These are phyloP conservation scores for Dione vanillae DNA, from an alignment of 2,888 invertebrate genomes.

Conservation along the genomic window DNA sequence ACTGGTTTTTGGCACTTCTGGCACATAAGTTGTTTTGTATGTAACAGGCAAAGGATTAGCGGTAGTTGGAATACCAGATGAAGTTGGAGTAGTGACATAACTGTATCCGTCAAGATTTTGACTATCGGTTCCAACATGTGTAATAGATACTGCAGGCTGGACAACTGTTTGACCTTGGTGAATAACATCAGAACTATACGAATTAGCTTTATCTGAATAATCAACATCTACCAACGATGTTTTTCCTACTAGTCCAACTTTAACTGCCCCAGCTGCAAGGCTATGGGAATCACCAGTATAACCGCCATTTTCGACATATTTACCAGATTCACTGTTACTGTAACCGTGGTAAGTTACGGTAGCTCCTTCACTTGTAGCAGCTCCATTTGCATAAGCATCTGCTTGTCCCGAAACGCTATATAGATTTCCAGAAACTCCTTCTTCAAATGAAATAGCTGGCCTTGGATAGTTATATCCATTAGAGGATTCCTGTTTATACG, in stretches of 20 bases:
- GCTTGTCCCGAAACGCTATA: slow-evolving; percentile 66
- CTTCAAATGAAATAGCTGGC: slow-evolving; percentile 50
- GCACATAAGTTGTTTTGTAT: slow-evolving; percentile 71
- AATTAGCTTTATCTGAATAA: slow-evolving; percentile 60
- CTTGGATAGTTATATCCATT: slow-evolving; percentile 51
- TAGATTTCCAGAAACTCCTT: slow-evolving; percentile 49
- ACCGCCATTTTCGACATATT: slow-evolving; percentile 66
- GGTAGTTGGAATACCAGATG: slow-evolving; percentile 75
- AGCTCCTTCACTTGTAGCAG: slow-evolving; percentile 40
- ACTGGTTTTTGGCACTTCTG: slow-evolving; percentile 70
- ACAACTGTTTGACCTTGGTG: slow-evolving; percentile 62
- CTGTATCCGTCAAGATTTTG: slow-evolving; percentile 69
- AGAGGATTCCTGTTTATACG: slow-evolving; percentile 40
- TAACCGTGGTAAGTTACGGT: slow-evolving; percentile 54
- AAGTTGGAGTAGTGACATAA: slow-evolving; percentile 72
- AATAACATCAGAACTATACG: slow-evolving; percentile 44
- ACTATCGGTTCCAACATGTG: slow-evolving; percentile 68
- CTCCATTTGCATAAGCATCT: slow-evolving; percentile 55
- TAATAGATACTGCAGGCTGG: slow-evolving; percentile 72
- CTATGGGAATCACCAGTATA: slow-evolving; percentile 72
- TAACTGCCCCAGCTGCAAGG: slow-evolving; percentile 76
- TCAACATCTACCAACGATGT: slow-evolving; percentile 73
- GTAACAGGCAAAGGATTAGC: slow-evolving; percentile 72
- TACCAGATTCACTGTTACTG: slow-evolving; percentile 60
- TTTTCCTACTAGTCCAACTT: slow-evolving; percentile 79